A percentile compares a stretch with the other conserved stretches of the same genome.
phyloP scores from a whole-genome alignment of 2,113 vertebrate species.

The Tricholaema leucomelas region DNA sequence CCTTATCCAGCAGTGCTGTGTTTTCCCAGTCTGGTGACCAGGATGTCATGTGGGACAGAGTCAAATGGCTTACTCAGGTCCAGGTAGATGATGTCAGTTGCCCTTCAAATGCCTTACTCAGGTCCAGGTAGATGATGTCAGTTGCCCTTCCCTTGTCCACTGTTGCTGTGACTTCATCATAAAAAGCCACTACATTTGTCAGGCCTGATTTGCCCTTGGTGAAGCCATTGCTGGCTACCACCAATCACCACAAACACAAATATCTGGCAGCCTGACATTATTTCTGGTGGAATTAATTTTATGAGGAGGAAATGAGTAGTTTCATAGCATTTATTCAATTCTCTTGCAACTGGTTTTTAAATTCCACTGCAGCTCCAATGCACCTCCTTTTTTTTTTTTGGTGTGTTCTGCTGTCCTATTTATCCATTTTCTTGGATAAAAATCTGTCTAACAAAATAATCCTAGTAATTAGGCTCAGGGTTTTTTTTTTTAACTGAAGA shows the following conservation, averaged over 20 bases:
- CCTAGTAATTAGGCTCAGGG: neutral
- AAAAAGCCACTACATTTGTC: too few species aligned
- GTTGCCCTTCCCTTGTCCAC: too few species aligned
- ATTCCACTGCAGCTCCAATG: neutral
- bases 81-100: too few species aligned
- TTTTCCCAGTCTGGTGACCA: too few species aligned
- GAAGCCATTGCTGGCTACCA: too few species aligned
- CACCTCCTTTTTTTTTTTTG: neutral
- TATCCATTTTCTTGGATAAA: neutral
- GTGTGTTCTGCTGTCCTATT: neutral
- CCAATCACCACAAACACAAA: neutral
- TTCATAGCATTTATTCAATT: conserved; percentile 30
- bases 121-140: too few species aligned
- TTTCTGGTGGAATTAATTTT: conserved; percentile 42
- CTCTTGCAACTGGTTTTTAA: neutral
- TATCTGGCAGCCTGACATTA: neutral
- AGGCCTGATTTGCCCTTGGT: too few species aligned
- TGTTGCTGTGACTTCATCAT: too few species aligned
- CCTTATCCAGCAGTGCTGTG: too few species aligned
- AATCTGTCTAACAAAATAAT: neutral
- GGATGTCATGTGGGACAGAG: too few species aligned
- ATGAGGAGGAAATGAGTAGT: conserved; percentile 32
- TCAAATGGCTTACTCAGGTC: too few species aligned
- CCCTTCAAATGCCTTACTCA: too few species aligned
- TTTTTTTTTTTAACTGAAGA: conserved; percentile 28